Evolutionary conservation across 2,797 vertebrate species (phyloP), one percentile per base, ranked within the genome.

Genomic region (Harpagifer antarcticus): DNA sequence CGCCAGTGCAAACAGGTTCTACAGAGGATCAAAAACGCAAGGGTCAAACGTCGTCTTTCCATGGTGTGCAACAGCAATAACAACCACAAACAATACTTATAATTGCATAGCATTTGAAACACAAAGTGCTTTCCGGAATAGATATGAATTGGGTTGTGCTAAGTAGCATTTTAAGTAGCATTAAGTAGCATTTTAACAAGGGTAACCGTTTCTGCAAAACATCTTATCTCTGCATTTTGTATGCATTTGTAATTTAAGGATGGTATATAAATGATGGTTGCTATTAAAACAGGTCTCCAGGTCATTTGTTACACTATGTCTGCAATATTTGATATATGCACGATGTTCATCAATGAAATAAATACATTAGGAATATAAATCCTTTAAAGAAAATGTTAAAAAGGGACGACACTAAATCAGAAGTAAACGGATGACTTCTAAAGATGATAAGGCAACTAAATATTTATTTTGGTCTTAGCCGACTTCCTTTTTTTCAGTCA

Each of bases 1-100:
- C 0, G 97, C 97, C 92, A 99, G 88, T 0, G 97, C 97, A 63
- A 98, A 98, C 33, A 98, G 90, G 84, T 97, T 97, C 97, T 99
- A 37, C 8, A 66, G 20, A 56, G 10, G 33, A 62, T 0, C 4
- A 45, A 14, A 33, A 44, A 60, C 5, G 0, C 6, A 14, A 45
- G 9, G 31, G 40, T 79, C 44, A 75, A 37, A 72, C 3, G 16
- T 23, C 47, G 45, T 49, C 40, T 31, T 19, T 16, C 45, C 43
- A 23, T 14, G 11, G 13, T 45, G n/a, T 12, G 15, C 59, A 57
- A 53, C 8, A 12, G 49, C 31, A 0, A 17, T 5, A 14, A 33
- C 52, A 1, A 65, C 27, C 0, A 2, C 33, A 3, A 43, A 14
- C 3, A 64, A 5, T 16, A 23, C 42, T 27, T 14, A 19, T 44